A percentile compares a stretch with the other conserved stretches of the same genome.
Conservation (phyloP, 2,888 invertebrate genomes). For the Sthenelais limicola region DNA sequence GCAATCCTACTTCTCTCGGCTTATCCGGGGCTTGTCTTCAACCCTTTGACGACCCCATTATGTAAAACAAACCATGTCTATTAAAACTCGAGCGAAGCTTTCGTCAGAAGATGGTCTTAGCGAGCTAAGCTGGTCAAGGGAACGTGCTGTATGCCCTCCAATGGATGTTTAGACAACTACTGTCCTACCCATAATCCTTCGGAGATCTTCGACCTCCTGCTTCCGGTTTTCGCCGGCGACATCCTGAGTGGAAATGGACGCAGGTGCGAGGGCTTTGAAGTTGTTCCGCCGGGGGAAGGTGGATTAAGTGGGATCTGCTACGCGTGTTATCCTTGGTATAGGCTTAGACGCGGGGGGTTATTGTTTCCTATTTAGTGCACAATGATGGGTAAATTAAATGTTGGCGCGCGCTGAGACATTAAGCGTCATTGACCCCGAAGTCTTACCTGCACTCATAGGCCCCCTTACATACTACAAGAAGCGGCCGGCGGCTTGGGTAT, state of each 20-base stretch:
- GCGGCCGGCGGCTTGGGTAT: no score
- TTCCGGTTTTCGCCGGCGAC: background rate
- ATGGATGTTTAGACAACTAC: slow-evolving; percentile 8
- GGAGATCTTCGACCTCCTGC: slow-evolving; percentile 13
- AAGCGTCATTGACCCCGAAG: no score
- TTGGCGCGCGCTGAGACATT: no score
- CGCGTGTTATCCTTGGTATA: no score
- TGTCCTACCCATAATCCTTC: background rate
- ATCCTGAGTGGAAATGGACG: background rate
- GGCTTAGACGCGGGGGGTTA: no score
- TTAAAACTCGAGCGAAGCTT: background rate
- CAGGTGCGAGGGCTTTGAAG: slow-evolving; percentile 21
- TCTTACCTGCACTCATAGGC: no score
- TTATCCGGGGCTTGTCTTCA: background rate
- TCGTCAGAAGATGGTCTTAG: slow-evolving; percentile 4
- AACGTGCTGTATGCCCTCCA: background rate
- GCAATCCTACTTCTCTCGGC: no score
- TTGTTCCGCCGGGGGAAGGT: no score
- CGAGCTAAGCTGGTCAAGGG: background rate
- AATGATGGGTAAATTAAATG: no score
- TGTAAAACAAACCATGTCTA: slow-evolving; percentile 9
- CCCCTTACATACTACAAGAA: no score
- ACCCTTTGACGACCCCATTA: slow-evolving; percentile 5
- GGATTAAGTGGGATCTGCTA: no score
- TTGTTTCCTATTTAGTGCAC: no score